These are phyloP conservation scores for Cygnus atratus DNA, from an alignment of 2,113 vertebrate species.

Conservation along the genomic window DNA sequence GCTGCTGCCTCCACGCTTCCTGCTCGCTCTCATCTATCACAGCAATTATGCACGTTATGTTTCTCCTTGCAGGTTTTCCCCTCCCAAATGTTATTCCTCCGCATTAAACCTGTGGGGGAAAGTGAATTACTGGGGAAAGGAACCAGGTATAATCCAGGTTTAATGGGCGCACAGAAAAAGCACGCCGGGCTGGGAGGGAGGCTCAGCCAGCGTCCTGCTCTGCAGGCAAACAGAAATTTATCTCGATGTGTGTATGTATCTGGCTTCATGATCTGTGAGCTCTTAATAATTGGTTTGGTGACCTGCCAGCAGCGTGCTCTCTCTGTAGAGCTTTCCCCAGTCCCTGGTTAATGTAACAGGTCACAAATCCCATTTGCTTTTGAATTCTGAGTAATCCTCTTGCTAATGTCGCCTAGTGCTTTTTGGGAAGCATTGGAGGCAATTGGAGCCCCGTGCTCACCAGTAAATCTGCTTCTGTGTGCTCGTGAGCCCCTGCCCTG, in stretches of 20 bases:
- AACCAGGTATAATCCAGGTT: conserved; percentile 34
- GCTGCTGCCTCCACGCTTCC: neutral
- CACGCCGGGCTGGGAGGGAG: neutral
- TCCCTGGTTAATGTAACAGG: conserved; percentile 54
- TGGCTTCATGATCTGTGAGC: conserved; percentile 60
- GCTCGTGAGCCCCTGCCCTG: neutral
- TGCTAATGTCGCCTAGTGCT: conserved; percentile 11
- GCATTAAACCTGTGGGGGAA: conserved; percentile 29
- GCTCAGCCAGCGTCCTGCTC: neutral
- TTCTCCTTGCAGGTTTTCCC: conserved; percentile 53
- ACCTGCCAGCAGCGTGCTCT: conserved; percentile 21
- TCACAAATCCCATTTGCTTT: conserved; percentile 49
- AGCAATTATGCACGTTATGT: conserved; percentile 39
- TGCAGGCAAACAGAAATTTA: conserved; percentile 57
- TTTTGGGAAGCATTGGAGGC: neutral
- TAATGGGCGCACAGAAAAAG: conserved; percentile 30
- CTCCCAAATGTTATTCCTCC: conserved; percentile 35
- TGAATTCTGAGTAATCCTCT: conserved; percentile 47
- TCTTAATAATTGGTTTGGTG: conserved; percentile 67
- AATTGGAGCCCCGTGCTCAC: neutral
- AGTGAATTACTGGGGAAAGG: conserved; percentile 30
- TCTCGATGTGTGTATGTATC: conserved; percentile 42
- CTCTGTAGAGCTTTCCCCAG: conserved; percentile 22
- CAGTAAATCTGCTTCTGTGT: neutral
- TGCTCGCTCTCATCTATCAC: conserved; percentile 29